phyloP scores from a whole-genome alignment of 2,113 vertebrate species.

The Carassius gibelio region DNA sequence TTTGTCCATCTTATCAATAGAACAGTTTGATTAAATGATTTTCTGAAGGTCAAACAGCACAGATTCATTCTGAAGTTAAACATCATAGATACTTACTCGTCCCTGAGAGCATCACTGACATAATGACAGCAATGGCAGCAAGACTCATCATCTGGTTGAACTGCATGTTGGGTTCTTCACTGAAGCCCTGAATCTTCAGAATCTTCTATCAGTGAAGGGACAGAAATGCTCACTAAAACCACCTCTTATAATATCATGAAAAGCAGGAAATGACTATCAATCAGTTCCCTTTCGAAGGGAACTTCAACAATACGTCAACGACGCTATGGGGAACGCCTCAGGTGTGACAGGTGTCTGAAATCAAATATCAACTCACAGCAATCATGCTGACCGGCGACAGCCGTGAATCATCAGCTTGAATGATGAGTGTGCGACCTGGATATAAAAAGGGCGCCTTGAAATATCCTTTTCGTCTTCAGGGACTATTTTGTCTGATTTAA shows the following conservation, averaged over 20 bases:
- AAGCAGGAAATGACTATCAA: conserved; percentile 7
- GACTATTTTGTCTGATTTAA: too few relatives aligned
- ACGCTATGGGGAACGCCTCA: too few relatives aligned
- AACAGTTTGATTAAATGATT: background rate
- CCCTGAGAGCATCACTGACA: conserved; percentile 37
- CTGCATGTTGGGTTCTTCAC: conserved; percentile 60
- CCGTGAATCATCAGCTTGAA: too few relatives aligned
- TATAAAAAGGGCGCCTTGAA: too few relatives aligned
- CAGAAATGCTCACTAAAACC: background rate
- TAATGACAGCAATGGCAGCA: conserved; percentile 53
- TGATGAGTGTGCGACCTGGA: too few relatives aligned
- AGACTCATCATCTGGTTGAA: conserved; percentile 56
- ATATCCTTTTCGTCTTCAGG: too few relatives aligned
- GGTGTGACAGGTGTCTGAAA: too few relatives aligned
- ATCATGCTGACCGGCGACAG: too few relatives aligned
- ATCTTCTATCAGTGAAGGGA: conserved; percentile 16
- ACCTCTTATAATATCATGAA: background rate
- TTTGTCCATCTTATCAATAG: conserved; percentile 43
- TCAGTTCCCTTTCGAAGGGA: too few relatives aligned
- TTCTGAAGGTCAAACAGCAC: background rate
- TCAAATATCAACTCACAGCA: too few relatives aligned
- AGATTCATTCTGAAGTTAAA: background rate
- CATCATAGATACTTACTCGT: conserved; percentile 18
- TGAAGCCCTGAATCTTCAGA: conserved; percentile 1
- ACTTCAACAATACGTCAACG: too few relatives aligned